Evolutionary conservation across 2,888 invertebrate species (phyloP), one percentile per base, ranked within the genome.

Genomic region (Leucania comma): DNA sequence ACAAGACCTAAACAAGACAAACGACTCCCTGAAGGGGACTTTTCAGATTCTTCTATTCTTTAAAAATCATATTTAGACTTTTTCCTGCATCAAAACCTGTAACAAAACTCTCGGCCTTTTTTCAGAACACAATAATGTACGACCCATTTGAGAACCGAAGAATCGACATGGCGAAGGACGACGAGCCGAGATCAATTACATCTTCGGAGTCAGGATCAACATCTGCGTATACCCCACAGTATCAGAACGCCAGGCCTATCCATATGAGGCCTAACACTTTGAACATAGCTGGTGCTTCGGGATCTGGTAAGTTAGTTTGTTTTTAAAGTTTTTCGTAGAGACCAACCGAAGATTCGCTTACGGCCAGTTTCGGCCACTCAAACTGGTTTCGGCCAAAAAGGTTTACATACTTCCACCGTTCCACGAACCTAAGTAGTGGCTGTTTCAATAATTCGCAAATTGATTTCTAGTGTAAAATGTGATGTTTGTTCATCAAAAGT

Each of bases 71-170:
- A 1, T 5, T 42, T n/a, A 50, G 22, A 3, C n/a, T 50, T 50
- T 50, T 0, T 42, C 6, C 17, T 42, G 0, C 38, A 42, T 20
- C 17, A 42, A 4, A 42, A 42, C 4, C 42, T 8, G 0, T 22
- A 22, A 22, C 9, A 10, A 50, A 22, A 1, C 10, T 3, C 10
- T 22, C 22, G 9, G 1, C 20, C 0, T 48, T 22, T 26, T 90
- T 90, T 0, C 90, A 94, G 94, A 90, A 95, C 10, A 95, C 95
- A 0, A 95, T 95, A 67, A 90, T 93, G 78, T 95, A 92, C 83
- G 92, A 95, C 48, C 95, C 90, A 0, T 95, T 94, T 77, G 93
- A 94, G 42, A 88, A 94, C 71, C 85, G 91, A 3, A 79, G 93
- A 5, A 95, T 95, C 46, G 87, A 92, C 29, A 71, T 87, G 14